These are phyloP conservation scores for Arctia plantaginis DNA, from an alignment of 2,888 invertebrate species.

Conservation along the genomic window DNA sequence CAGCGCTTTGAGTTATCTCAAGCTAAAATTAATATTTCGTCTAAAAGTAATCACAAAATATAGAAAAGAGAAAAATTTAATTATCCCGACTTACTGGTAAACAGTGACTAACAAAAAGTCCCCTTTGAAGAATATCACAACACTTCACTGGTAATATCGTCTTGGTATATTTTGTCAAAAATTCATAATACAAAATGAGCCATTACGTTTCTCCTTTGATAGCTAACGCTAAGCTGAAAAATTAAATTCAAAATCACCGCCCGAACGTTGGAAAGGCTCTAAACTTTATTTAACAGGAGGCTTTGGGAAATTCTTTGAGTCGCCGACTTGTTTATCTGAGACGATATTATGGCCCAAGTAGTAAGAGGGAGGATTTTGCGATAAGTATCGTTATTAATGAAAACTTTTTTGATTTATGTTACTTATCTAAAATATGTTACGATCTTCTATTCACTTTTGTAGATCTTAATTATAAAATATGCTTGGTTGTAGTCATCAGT, in stretches of 20 bases:
- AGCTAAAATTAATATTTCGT: background rate
- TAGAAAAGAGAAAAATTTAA: background rate
- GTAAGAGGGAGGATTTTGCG: conserved; percentile 38
- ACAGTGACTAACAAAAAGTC: background rate
- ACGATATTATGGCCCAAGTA: conserved; percentile 57
- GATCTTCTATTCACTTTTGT: background rate
- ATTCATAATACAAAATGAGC: conserved; percentile 44
- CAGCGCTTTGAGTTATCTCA: background rate
- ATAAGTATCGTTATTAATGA: conserved; percentile 23
- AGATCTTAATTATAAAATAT: background rate
- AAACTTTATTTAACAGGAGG: conserved; percentile 68
- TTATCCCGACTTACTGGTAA: conserved; percentile 6
- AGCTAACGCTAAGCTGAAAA: conserved; percentile 57
- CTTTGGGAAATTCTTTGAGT: conserved; percentile 57
- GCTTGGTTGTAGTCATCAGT: background rate
- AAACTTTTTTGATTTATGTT: background rate
- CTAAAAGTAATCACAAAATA: background rate
- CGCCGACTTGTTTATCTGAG: conserved; percentile 65
- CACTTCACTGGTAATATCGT: conserved; percentile 24
- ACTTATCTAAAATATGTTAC: background rate
- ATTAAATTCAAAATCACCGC: conserved; percentile 63
- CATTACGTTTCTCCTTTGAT: conserved; percentile 43
- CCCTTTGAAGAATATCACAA: conserved; percentile 12
- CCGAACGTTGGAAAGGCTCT: conserved; percentile 57
- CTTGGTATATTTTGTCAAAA: conserved; percentile 35